Base-by-base conservation (phyloP, 2,113 vertebrate species). In the Tretioscincus oriximinensis region DNA sequence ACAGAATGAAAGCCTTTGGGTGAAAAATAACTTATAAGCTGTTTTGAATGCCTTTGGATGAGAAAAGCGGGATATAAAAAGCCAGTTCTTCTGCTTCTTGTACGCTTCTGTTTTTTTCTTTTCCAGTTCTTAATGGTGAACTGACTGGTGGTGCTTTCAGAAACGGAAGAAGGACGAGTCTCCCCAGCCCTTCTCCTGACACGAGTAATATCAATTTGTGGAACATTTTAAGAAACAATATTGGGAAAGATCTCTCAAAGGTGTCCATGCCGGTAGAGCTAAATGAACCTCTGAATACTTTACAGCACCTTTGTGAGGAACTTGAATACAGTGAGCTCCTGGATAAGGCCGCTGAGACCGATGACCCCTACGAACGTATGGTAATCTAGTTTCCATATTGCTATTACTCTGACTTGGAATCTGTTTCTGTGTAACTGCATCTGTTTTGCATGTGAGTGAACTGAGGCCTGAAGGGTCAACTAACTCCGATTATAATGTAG, bases 141-240 rank as follows among this genome's bases (percentile, higher is more conserved):
- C 96, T 99, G 51, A 96, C 96, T 21, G 97, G 97, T 88, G 96
- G 98, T 0, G 97, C 96, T 45, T 99, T 99, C 91, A 96, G 97
- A 76, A 99, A 99, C 0, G 98, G 98, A 41, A 96, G 98, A 28
- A 97, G 98, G 45, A 96, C 92, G n/a, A 97, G 96, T 91, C 96
- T 99, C 83, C 95, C 97, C 16, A 96, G 97, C 45, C 97, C 98
- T 18, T 98, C 97, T 78, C 98, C 98, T 0, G 97, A 99, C 91
- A 98, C 96, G 90, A 98, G 97, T 95, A 99, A 98, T 93, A 98
- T 99, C 92, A 99, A 99, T 93, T 94, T 99, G 84, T 99, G 98
- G 98, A 99, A 99, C 94, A 99, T 99, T 93, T 93, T 99, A 92
- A 97, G 97, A 81, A 99, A 99, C 94, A 99, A 99, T 94, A 99